Evolutionary conservation across 2,797 vertebrate species (phyloP).

Genomic region (Siniperca undulata): DNA sequence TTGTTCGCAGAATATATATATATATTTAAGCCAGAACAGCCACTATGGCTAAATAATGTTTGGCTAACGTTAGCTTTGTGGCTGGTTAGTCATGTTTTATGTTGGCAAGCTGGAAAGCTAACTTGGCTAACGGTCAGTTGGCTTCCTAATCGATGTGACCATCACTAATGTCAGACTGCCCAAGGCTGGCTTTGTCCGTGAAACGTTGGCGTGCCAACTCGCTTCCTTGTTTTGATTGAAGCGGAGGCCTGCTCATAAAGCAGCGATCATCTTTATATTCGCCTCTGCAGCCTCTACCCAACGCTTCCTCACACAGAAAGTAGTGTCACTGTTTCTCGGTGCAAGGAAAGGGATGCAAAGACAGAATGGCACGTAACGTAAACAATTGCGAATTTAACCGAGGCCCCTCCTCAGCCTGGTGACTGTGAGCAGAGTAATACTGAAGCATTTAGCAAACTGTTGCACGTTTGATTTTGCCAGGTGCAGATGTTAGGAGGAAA

Average conservation of each 20-base stretch:
- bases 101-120: conserved; percentile 42
- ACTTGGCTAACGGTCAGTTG: conserved; percentile 50
- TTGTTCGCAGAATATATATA: neutral
- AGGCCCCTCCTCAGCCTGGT: conserved; percentile 18
- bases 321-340: neutral
- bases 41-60: conserved; percentile 46
- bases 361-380: neutral
- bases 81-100: conserved; percentile 37
- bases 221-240: conserved; percentile 54
- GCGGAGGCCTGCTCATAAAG: conserved; percentile 44
- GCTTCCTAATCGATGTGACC: conserved; percentile 59
- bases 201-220: conserved; percentile 29
- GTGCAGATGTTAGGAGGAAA: neutral
- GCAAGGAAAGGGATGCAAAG: conserved; percentile 15
- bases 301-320: conserved; percentile 24
- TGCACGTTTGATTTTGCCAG: conserved; percentile 6
- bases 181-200: conserved; percentile 53
- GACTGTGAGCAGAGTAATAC: conserved; percentile 6
- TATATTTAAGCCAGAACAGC: conserved; percentile 8
- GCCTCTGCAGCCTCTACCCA: conserved; percentile 8
- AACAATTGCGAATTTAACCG: neutral
- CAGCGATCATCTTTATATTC: conserved; percentile 45
- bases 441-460: conserved; percentile 1
- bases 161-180: conserved; percentile 13
- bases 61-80: conserved; percentile 66